Evolutionary conservation across 2,888 invertebrate genomes (phyloP).

Genomic region (Drosophila formosana): DNA sequence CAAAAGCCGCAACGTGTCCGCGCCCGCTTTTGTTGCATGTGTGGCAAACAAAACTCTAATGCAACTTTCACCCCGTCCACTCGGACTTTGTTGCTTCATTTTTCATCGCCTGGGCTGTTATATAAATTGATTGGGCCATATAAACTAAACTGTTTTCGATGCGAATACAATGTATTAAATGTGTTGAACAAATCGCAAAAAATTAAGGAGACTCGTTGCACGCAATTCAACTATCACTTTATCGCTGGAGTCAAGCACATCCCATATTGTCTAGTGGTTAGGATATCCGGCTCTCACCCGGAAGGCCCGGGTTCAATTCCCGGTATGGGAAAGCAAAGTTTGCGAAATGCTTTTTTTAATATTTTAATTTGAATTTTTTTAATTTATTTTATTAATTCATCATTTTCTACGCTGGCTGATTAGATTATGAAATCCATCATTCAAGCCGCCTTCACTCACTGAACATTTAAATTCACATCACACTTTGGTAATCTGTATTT

Average conservation of each 20-base stretch:
- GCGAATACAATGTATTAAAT: slow-evolving; percentile 9
- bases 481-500: background rate
- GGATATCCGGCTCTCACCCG: slow-evolving; percentile 85
- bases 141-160: slow-evolving; percentile 4
- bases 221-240: slow-evolving; percentile 12
- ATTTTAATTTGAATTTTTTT: background rate
- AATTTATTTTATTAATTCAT: too few relatives aligned
- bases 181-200: background rate
- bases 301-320: slow-evolving; percentile 93
- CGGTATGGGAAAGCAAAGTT: slow-evolving; percentile 90
- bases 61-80: slow-evolving; percentile 67
- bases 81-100: slow-evolving; percentile 23
- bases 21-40: slow-evolving; percentile 30
- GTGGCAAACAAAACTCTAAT: slow-evolving; percentile 29
- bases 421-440: too few relatives aligned
- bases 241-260: slow-evolving; percentile 19
- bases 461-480: slow-evolving; percentile 20
- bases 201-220: background rate
- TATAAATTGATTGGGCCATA: slow-evolving; percentile 43
- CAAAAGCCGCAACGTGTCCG: slow-evolving; percentile 22
- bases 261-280: slow-evolving; percentile 85
- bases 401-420: too few relatives aligned
- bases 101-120: slow-evolving; percentile 35
- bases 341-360: background rate
- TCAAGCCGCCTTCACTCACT: too few relatives aligned